Conservation (phyloP, 2,113 vertebrate species). For the Rhinoptilus africanus region DNA sequence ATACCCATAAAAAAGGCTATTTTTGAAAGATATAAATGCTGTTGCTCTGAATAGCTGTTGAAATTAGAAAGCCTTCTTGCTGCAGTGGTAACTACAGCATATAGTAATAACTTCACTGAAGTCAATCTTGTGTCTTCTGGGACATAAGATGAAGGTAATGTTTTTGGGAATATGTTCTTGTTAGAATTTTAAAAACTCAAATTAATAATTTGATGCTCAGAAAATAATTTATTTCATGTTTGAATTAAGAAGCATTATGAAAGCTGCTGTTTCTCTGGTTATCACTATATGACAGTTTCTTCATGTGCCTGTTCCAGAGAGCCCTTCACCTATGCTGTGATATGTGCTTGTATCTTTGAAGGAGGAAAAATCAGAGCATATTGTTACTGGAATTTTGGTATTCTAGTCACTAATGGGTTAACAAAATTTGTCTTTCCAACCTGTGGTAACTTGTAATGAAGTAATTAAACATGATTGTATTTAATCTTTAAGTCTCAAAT, state of each 20-base stretch:
- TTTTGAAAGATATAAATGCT: background rate
- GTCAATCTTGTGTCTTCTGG: background rate
- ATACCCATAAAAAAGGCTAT: background rate
- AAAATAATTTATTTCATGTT: background rate
- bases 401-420: background rate
- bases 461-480: background rate
- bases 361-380: background rate
- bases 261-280: background rate
- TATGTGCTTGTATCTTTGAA: background rate
- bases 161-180: background rate
- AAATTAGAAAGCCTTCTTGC: background rate
- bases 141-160: background rate
- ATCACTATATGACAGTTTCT: background rate
- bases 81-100: background rate
- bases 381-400: background rate
- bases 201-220: background rate
- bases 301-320: background rate
- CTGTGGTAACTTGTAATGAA: background rate
- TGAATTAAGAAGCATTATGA: background rate
- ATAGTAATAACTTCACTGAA: background rate
- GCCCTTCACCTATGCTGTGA: background rate
- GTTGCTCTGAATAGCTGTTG: background rate
- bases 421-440: background rate
- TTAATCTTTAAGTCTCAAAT: background rate
- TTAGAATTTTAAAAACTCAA: background rate